Base-by-base conservation (phyloP, 2,113 vertebrate species). In the Azemiops feae region DNA sequence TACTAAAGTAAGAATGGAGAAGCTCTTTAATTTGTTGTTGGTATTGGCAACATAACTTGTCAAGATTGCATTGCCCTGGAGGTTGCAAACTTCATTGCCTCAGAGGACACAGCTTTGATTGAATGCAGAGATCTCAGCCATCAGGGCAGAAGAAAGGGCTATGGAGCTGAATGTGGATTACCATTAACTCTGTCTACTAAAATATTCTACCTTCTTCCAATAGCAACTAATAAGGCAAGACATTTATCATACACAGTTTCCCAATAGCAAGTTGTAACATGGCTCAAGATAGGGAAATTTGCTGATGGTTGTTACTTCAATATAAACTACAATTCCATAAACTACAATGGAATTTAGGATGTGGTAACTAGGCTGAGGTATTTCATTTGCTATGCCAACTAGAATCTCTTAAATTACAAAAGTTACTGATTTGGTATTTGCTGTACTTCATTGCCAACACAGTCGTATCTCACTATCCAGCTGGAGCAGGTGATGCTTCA, bases 1-100 rank as follows among this genome's bases (percentile, higher is more conserved):
- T 57, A 87, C 60, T 95, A 64, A 39, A 91, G 87, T 91, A 93
- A 93, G 16, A 30, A 87, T n/a, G 55, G 89, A 93, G 95, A 58
- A 88, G 39, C 89, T 16, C 64, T 85, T 92, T 92, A n/a, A 92
- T 54, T 34, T 27, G 60, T 92, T 52, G 89, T 88, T 88, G 53
- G 69, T 92, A 92, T 91, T 39, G 50, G 92, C 45, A 89, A 34
- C 30, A 86, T 22, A 39, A 54, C 54, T 64, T 86, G 88, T 86
- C 54, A 53, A 39, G 74, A 34, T 23, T 39, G 23, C 52, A 22
- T 64, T 47, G 30, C n/a, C 74, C 55, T 34, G 30, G 30, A 50
- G 74, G 55, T 18, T 43, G 45, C 7, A 4, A 86, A 86, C 9
- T 43, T 90, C 53, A 90, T 23, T 12, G 4, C 60, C 55, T 60